Conservation (phyloP, 2,797 vertebrate genomes). For the Oreochromis mossambicus region DNA sequence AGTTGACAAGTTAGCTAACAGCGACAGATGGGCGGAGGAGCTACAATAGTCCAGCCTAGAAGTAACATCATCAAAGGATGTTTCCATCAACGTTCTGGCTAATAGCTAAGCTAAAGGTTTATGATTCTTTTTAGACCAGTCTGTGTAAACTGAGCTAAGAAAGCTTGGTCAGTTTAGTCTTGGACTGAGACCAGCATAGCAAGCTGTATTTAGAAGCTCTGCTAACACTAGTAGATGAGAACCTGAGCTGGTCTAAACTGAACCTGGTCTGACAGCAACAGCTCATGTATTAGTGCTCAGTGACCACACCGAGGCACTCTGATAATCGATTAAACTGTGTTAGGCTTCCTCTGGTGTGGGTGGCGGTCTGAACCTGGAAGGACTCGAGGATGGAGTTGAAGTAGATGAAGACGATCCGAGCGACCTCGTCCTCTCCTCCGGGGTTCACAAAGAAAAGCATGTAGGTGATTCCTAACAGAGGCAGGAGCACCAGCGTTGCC, state of each 20-base stretch:
- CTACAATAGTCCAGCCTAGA: background rate
- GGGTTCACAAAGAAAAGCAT: slow-evolving; percentile 95
- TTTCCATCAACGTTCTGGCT: background rate
- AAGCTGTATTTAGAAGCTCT: background rate
- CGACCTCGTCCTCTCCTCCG: slow-evolving; percentile 87
- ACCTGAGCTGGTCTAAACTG: background rate
- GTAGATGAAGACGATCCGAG: slow-evolving; percentile 89
- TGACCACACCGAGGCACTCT: background rate
- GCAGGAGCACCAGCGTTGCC: slow-evolving; percentile 88
- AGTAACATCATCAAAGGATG: background rate
- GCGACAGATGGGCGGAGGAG: background rate
- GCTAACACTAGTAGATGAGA: too few species aligned
- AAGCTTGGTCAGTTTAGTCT: background rate
- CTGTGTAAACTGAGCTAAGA: background rate
- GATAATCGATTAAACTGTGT: background rate
- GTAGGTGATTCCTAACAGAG: slow-evolving; percentile 91
- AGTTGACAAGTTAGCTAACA: background rate
- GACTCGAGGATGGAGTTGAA: slow-evolving; percentile 93
- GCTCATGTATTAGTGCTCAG: background rate
- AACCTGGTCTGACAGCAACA: background rate
- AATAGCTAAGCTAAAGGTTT: background rate
- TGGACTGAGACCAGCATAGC: background rate
- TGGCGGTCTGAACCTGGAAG: slow-evolving; percentile 78
- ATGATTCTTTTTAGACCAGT: background rate
- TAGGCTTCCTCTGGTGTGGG: background rate